Evolutionary conservation across 2,797 vertebrate genomes (phyloP).

Genomic region (Acanthurus leucopareius): DNA sequence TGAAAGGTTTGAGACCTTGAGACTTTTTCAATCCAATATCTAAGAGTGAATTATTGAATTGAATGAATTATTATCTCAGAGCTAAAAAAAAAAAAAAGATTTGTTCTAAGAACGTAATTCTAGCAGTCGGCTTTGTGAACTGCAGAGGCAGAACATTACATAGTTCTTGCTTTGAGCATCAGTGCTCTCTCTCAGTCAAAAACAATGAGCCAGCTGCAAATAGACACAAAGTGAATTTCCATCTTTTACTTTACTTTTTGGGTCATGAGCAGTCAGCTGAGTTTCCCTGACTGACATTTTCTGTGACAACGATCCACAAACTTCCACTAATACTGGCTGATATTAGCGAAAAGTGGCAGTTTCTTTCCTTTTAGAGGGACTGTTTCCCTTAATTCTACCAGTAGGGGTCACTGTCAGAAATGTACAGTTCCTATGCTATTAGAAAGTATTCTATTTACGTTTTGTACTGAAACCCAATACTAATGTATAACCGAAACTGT

Average conservation of each 20-base stretch:
- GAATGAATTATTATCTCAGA: neutral
- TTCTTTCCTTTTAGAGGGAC: neutral
- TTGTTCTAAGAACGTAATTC: neutral
- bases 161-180: neutral
- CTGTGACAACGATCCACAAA: neutral
- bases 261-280: neutral
- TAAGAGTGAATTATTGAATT: no score
- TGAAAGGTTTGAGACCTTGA: neutral
- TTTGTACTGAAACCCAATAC: neutral
- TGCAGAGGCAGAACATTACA: neutral
- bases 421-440: neutral
- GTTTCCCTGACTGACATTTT: neutral
- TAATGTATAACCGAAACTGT: neutral
- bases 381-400: neutral
- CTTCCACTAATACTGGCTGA: neutral
- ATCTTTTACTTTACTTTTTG: neutral
- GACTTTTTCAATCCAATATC: no score
- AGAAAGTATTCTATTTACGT: neutral
- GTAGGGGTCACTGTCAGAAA: neutral
- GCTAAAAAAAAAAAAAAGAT: neutral
- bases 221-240: neutral
- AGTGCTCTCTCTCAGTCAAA: neutral
- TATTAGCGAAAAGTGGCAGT: neutral
- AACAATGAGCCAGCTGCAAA: constrained; percentile 13
- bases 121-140: constrained; percentile 10